Conservation (phyloP, 2,888 invertebrate genomes). For the Xylota sylvarum region DNA sequence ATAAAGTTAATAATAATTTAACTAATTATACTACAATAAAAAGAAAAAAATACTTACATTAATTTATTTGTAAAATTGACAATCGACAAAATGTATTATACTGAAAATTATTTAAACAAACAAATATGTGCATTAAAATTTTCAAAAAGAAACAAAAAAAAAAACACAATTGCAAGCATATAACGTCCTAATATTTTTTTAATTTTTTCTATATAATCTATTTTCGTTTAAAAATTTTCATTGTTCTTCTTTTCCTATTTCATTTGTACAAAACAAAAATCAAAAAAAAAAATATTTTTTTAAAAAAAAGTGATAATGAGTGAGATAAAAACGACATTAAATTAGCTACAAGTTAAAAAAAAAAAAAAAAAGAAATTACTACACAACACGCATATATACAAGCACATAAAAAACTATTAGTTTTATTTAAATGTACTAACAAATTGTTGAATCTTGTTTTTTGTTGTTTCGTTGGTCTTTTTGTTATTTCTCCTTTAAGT, state of each 20-base stretch:
- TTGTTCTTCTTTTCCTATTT: constrained; percentile 52
- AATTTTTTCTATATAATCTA: constrained; percentile 58
- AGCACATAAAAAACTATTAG: constrained; percentile 72
- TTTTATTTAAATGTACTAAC: constrained; percentile 68
- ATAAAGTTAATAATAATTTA: constrained; percentile 58
- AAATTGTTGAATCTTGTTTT: constrained; percentile 57
- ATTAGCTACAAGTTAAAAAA: constrained; percentile 73
- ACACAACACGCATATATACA: constrained; percentile 61
- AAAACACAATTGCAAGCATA: constrained; percentile 66
- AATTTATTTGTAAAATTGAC: constrained; percentile 77
- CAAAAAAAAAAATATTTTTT: constrained; percentile 74
- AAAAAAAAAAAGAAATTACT: constrained; percentile 45
- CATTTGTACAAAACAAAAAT: constrained; percentile 75
- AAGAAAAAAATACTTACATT: constrained; percentile 38
- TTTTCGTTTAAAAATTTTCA: constrained; percentile 29
- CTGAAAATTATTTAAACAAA: constrained; percentile 78
- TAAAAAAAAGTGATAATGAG: constrained; percentile 83
- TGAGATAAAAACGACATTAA: constrained; percentile 84
- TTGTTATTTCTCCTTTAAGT: constrained; percentile 42
- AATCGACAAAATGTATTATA: constrained; percentile 78
- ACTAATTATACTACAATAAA: constrained; percentile 46
- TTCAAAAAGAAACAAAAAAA: constrained; percentile 77
- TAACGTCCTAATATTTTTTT: constrained; percentile 66
- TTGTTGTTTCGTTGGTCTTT: constrained; percentile 48
- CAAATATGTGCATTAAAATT: constrained; percentile 78